Conservation (phyloP, 1,140 invertebrate genomes). For the Cheumatopsyche charites region DNA sequence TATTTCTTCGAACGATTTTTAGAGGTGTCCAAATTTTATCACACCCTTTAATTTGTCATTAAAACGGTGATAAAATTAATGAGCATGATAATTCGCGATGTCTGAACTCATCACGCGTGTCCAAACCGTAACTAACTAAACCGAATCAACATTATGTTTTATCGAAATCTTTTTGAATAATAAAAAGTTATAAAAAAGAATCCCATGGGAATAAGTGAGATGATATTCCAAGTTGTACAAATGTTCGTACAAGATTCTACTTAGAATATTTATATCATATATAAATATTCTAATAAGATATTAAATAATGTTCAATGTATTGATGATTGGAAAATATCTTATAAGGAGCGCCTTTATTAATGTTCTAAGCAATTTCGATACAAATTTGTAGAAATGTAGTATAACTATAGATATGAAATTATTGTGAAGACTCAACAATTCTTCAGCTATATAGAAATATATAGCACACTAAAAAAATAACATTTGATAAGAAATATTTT, state of each 20-base stretch:
- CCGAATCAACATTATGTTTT: background rate
- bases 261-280: background rate
- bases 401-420: too few relatives aligned
- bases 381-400: too few relatives aligned
- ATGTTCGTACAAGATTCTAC: background rate
- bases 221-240: background rate
- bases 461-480: too few relatives aligned
- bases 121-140: conserved; percentile 22
- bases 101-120: conserved; percentile 26
- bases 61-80: background rate
- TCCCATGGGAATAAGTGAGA: background rate
- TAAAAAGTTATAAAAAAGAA: background rate
- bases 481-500: too few relatives aligned
- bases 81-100: conserved; percentile 32
- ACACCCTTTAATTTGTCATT: conserved; percentile 3
- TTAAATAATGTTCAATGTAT: background rate
- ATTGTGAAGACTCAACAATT: too few relatives aligned
- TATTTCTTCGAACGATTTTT: background rate
- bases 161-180: background rate
- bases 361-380: too few relatives aligned
- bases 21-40: background rate
- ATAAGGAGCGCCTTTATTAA: too few relatives aligned
- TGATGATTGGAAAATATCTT: too few relatives aligned
- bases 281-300: background rate
- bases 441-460: too few relatives aligned